Percentiles rank a stretch among this genome's conserved stretches.
Evolutionary conservation across 2,888 invertebrate genomes (phyloP).

Genomic region (Drosophila kanekoi): DNA sequence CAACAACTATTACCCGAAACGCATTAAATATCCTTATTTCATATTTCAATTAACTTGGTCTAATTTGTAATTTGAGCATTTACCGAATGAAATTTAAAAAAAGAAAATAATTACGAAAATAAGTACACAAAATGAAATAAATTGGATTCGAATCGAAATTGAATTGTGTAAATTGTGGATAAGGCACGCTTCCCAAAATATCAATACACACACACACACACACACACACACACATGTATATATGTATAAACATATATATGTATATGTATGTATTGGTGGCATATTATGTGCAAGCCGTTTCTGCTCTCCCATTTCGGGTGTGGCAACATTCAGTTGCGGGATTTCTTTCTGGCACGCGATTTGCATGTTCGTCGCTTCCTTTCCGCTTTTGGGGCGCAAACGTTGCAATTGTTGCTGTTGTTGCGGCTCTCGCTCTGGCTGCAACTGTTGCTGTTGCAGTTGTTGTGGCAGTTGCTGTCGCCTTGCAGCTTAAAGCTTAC

Average conservation of each 20-base stretch:
- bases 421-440: neutral
- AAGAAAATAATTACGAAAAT: neutral
- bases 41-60: conserved; percentile 17
- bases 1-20: neutral
- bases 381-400: neutral
- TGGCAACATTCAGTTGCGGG: conserved; percentile 14
- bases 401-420: neutral
- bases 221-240: too few species aligned
- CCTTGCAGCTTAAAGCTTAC: conserved; percentile 15
- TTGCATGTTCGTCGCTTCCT: conserved; percentile 19
- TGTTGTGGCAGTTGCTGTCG: neutral
- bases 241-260: too few species aligned
- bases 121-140: too few species aligned
- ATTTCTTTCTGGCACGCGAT: conserved; percentile 31
- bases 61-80: conserved; percentile 27
- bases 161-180: conserved; percentile 4
- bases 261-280: too few species aligned
- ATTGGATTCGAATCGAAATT: conserved; percentile 14
- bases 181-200: conserved; percentile 3
- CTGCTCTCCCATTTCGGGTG: too few species aligned
- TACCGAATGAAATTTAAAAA: conserved; percentile 1
- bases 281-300: too few species aligned
- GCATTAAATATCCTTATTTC: conserved; percentile 28
- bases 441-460: conserved; percentile 5
- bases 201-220: neutral